Base-by-base conservation (phyloP, 2,113 vertebrate genomes). In the Hypocryptadius cinnamomeus region DNA sequence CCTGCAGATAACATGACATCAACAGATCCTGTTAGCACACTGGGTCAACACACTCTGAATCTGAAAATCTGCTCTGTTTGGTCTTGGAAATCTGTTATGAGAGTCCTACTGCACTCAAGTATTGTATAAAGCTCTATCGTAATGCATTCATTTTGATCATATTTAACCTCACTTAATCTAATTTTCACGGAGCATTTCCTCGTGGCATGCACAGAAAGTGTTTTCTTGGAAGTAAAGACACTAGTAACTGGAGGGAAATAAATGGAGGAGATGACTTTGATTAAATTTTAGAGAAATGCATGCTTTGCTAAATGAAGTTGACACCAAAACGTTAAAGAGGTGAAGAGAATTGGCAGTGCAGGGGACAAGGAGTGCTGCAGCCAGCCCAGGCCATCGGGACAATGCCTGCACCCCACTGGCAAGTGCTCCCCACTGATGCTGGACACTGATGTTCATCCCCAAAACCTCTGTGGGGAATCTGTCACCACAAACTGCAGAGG, bases 151-250 rank as follows among this genome's bases (percentile, higher is more conserved):
- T 10, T 65, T 30, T 77, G 48, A 33, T 37, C 3, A 7, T 12
- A 33, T 81, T 66, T 44, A 66, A 66, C 11, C 51, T 37, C 4
- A 15, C 40, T 50, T 31, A 31, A 44, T 9, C 56, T 89, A 8
- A 33, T 65, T 73, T 70, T 23, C 60, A 80, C 2, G 1, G 4
- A 42, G 30, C 18, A 35, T 48, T 65, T 56, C 44, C 54, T 66
- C 18, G 8, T 4, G 11, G 40, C 1, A 1, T 3, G 20, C 28
- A 66, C 24, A 8, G n/a, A 8, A 0, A 15, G 9, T 9, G 47
- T 81, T 81, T 53, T n/a, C 50, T 40, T 40, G 61, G 8, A 79
- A 54, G 47, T 28, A 42, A 60, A 63, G 13, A 65, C 10, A 47
- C 61, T 10, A 13, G 7, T 24, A 59, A 28, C 3, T 8, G 39